phyloP scores from a whole-genome alignment of 2,888 invertebrate species.

The Lepidonotus clava region DNA sequence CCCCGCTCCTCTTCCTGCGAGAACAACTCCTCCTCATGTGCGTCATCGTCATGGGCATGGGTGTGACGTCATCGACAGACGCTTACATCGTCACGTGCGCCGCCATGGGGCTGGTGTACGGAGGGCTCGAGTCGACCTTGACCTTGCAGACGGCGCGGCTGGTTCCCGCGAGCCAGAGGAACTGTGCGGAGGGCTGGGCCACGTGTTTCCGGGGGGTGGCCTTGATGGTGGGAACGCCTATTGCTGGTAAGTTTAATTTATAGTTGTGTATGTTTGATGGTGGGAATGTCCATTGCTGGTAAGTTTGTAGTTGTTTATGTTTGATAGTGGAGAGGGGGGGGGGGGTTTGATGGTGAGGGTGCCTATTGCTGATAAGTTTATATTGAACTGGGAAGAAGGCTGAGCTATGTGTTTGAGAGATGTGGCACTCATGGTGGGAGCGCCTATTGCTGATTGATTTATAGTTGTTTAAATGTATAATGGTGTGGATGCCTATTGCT shows the following conservation, averaged over 20 bases:
- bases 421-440: too few species aligned
- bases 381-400: too few species aligned
- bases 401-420: too few species aligned
- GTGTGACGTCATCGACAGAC: not conserved
- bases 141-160: slow-evolving; percentile 17
- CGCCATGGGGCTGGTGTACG: slow-evolving; percentile 24
- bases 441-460: too few species aligned
- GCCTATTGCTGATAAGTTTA: too few species aligned
- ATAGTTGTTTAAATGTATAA: too few species aligned
- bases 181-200: slow-evolving; percentile 32
- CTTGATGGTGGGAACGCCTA: slow-evolving; percentile 6
- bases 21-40: slow-evolving; percentile 41
- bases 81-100: slow-evolving; percentile 30
- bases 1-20: slow-evolving; percentile 38
- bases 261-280: too few species aligned
- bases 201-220: slow-evolving; percentile 20
- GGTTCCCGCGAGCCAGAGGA: not conserved
- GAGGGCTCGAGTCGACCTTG: slow-evolving; percentile 30
- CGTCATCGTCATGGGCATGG: slow-evolving; percentile 34
- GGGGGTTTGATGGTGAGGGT: too few species aligned
- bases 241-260: not conserved
- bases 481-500: too few species aligned
- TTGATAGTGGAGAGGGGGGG: too few species aligned
- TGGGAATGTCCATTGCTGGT: too few species aligned
- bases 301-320: too few species aligned